Percentiles rank a stretch among this genome's conserved stretches.
Conservation (phyloP, 2,797 vertebrate species). For the Mormyrops boulengeri region DNA sequence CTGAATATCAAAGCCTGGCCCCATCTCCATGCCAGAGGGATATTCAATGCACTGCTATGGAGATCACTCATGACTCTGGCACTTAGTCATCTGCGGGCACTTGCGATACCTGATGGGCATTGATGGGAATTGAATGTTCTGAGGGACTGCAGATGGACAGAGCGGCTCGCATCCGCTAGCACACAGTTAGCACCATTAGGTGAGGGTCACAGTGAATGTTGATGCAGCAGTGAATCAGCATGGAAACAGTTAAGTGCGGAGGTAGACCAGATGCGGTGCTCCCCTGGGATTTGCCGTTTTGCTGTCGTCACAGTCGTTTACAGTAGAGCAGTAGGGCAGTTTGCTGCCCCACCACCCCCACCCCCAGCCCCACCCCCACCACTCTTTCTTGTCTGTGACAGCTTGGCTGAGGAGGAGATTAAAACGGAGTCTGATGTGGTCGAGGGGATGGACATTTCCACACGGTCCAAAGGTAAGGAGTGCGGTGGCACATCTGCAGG, state of each 20-base stretch:
- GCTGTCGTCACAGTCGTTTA: constrained; percentile 17
- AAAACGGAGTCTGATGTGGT: constrained; percentile 77
- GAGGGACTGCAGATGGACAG: neutral
- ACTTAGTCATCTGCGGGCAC: neutral
- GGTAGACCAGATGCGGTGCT: neutral
- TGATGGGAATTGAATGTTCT: neutral
- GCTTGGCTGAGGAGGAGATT: constrained; percentile 83
- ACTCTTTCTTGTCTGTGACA: constrained; percentile 50
- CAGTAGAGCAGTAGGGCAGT: constrained; percentile 9
- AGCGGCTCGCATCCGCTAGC: neutral
- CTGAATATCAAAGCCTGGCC: neutral
- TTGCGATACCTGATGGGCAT: neutral
- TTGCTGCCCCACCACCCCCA: neutral
- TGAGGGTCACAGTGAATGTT: neutral
- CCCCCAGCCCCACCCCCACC: neutral
- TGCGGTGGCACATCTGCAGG: neutral
- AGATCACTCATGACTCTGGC: neutral
- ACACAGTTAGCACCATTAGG: neutral
- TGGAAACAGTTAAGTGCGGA: neutral
- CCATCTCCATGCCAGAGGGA: neutral
- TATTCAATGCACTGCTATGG: neutral
- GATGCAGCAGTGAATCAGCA: neutral
- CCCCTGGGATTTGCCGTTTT: neutral
- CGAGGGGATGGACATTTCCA: constrained; percentile 95
- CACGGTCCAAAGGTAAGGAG: constrained; percentile 88